Evolutionary conservation across 2,113 vertebrate genomes (phyloP).

Genomic region (Lontra canadensis): DNA sequence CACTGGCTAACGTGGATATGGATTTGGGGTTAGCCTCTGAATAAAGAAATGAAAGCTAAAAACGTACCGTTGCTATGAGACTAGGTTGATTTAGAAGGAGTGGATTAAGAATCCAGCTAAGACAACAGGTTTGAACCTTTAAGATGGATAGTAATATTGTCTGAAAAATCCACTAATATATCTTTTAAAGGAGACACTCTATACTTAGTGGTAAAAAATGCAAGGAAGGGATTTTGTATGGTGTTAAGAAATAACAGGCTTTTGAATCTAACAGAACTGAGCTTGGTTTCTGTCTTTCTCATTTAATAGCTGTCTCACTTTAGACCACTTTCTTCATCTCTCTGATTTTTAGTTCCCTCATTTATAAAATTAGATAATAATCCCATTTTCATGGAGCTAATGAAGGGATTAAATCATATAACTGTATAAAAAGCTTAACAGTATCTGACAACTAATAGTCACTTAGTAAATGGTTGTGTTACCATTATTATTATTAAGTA

Average conservation of each 20-base stretch:
- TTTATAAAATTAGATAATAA: constrained; percentile 25
- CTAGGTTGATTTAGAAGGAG: background rate
- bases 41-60: constrained; percentile 8
- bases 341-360: constrained; percentile 19
- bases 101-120: background rate
- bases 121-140: background rate
- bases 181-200: constrained; percentile 7
- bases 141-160: background rate
- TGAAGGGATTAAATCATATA: constrained; percentile 7
- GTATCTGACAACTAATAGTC: background rate
- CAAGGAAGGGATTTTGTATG: background rate
- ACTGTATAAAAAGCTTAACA: background rate
- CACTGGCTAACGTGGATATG: background rate
- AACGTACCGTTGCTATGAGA: background rate
- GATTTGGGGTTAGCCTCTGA: constrained; percentile 4
- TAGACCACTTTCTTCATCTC: background rate
- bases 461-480: constrained; percentile 10
- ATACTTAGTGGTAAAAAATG: background rate
- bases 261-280: background rate
- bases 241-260: background rate
- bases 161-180: background rate
- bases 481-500: constrained; percentile 41
- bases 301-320: background rate
- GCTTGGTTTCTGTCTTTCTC: constrained; percentile 31
- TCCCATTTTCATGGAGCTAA: constrained; percentile 26